Evolutionary conservation across 2,888 invertebrate genomes (phyloP), one percentile per base, ranked within the genome.

Genomic region (Conomelus anceps): DNA sequence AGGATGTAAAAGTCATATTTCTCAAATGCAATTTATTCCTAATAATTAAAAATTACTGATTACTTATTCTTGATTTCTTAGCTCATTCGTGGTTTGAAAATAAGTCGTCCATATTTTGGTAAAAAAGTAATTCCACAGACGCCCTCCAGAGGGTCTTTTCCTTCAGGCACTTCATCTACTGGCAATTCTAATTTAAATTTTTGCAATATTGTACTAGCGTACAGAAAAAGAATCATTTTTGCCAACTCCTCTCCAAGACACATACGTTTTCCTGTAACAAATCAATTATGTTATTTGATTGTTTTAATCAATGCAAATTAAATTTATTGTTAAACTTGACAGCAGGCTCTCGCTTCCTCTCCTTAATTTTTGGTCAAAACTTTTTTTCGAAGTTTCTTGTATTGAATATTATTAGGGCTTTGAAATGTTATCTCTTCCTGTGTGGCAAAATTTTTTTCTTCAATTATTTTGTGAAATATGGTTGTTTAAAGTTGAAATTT

Each of bases 171-270:
- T 93, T 92, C 22, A n/a, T 86, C 85, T 11, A 91, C 92, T 11
- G 93, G 93, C 20, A 94, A 90, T 0, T 93, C 92, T 23, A 96
- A 90, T 0, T 92, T 90, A 92, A 95, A 96, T 3, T 95, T 94
- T 11, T 95, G 94, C 0, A 97, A 92, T 13, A 97, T 94, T 63
- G 95, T 94, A 0, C 96, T 95, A 9, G 95, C 94, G 87, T 96
- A 96, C 0, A 97, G 92, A 90, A 95, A 95, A 24, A 96, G 92
- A 23, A 96, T 92, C 96, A 97, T 97, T 91, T 95, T 95, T 0
- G 97, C 97, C 85, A 98, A 93, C 92, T 98, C 97, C 90, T 98
- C 97, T 0, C 98, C 98, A 0, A 97, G 95, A 92, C 98, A 98
- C 95, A 97, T 96, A 34, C 98, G 95, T 92, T 97, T 97, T 22